Percentiles rank a stretch among this genome's conserved stretches.
phyloP scores from a whole-genome alignment of 2,888 invertebrate species.

The Cremastinae sp. region DNA sequence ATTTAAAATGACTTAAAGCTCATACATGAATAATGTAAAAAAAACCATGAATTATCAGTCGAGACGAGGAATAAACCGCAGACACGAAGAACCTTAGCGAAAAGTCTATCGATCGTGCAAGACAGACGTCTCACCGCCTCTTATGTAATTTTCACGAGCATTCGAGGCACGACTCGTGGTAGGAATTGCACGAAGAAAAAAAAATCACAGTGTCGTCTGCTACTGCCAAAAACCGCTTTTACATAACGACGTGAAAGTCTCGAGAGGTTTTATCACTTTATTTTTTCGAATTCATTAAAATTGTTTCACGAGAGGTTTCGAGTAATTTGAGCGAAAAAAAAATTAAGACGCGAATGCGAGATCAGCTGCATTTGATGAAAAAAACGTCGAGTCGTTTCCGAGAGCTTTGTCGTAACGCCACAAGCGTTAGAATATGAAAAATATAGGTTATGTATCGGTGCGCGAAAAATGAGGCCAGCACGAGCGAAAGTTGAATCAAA shows the following conservation, averaged over 20 bases:
- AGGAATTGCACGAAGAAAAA: conserved; percentile 23
- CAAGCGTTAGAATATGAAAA: conserved; percentile 1
- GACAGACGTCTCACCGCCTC: conserved; percentile 8
- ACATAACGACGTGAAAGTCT: conserved; percentile 47
- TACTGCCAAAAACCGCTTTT: conserved; percentile 49
- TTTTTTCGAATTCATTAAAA: conserved; percentile 7
- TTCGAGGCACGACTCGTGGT: conserved; percentile 29
- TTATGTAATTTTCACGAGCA: conserved; percentile 57
- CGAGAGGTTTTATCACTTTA: conserved; percentile 5
- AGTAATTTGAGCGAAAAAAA: conserved; percentile 1
- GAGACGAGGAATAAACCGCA: background rate
- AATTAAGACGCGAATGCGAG: background rate
- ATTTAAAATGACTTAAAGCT: background rate
- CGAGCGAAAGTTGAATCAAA: conserved; percentile 25
- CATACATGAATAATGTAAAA: background rate
- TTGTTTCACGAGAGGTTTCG: background rate
- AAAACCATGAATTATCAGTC: background rate
- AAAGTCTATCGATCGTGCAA: conserved; percentile 43
- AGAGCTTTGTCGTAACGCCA: background rate
- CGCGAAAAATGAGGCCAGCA: background rate
- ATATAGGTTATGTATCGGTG: conserved; percentile 33
- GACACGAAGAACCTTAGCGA: background rate
- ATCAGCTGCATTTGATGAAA: conserved; percentile 1
- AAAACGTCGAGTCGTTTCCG: background rate
- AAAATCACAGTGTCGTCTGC: conserved; percentile 42